These are phyloP conservation scores for Carduelis carduelis DNA, from an alignment of 2,797 vertebrate genomes.

Conservation along the genomic window DNA sequence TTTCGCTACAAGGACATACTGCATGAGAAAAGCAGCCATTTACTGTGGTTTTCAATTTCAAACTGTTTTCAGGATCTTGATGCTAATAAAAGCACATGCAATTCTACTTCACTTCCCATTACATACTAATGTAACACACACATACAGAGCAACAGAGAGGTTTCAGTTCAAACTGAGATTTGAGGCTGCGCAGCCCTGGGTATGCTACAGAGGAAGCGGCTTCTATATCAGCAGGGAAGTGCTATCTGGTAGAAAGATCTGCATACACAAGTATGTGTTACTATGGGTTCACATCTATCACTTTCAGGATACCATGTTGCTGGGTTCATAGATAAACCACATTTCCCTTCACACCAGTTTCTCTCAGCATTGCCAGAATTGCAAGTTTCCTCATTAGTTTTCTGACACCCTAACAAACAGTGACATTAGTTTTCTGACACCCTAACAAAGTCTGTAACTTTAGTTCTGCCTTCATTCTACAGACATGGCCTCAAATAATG, in stretches of 20 bases:
- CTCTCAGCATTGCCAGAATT: neutral
- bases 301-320: neutral
- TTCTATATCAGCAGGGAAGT: neutral
- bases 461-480: neutral
- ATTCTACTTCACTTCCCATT: neutral
- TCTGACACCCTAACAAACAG: neutral
- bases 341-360: neutral
- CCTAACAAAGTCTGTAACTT: neutral
- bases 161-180: neutral
- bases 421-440: neutral
- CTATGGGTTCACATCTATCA: neutral
- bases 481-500: neutral
- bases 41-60: neutral
- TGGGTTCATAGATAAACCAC: neutral
- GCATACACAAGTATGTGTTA: neutral
- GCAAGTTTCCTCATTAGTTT: neutral
- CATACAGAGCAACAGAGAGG: neutral
- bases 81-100: constrained; percentile 23
- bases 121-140: neutral
- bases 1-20: constrained; percentile 46
- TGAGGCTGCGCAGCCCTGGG: neutral
- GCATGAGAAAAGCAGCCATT: constrained; percentile 28
- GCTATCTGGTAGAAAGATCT: neutral
- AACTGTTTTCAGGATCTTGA: constrained; percentile 17
- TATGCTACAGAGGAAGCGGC: neutral